Conservation (phyloP, 2,797 vertebrate species). For the Simalia tracyae region DNA sequence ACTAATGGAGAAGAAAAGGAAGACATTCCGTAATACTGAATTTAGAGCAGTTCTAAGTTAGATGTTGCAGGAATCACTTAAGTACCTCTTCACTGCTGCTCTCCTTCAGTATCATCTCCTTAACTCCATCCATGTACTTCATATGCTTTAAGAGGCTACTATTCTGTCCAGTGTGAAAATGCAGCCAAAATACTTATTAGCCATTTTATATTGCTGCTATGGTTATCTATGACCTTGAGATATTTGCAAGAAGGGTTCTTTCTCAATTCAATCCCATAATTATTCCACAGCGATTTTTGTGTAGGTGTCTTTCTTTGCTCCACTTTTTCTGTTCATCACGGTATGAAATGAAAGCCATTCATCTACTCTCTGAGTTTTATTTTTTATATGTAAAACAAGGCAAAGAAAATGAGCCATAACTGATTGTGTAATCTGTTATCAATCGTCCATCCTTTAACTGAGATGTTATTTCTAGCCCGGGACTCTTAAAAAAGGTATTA, state of each 20-base stretch:
- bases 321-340: not conserved
- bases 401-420: slow-evolving; percentile 45
- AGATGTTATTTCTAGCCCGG: slow-evolving; percentile 78
- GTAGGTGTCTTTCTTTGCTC: not conserved
- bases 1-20: not conserved
- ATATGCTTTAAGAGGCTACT: not conserved
- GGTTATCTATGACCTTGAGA: slow-evolving; percentile 23
- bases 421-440: slow-evolving; percentile 53
- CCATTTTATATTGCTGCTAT: slow-evolving; percentile 19
- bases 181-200: not conserved
- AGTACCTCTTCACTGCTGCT: fast-evolving
- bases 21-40: not conserved
- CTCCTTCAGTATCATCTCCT: not conserved
- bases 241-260: not conserved
- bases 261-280: not conserved
- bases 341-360: not conserved
- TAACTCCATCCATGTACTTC: not conserved
- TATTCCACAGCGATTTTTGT: not conserved
- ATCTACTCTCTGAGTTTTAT: slow-evolving; percentile 17
- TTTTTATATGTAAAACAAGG: slow-evolving; percentile 23
- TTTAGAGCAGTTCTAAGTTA: not conserved
- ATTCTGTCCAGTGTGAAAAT: not conserved
- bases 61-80: not conserved
- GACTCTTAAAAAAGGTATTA: slow-evolving; percentile 84
- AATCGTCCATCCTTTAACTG: slow-evolving; percentile 69